phyloP scores from a whole-genome alignment of 2,113 vertebrate genomes.

The Melanerpes aurifrons region DNA sequence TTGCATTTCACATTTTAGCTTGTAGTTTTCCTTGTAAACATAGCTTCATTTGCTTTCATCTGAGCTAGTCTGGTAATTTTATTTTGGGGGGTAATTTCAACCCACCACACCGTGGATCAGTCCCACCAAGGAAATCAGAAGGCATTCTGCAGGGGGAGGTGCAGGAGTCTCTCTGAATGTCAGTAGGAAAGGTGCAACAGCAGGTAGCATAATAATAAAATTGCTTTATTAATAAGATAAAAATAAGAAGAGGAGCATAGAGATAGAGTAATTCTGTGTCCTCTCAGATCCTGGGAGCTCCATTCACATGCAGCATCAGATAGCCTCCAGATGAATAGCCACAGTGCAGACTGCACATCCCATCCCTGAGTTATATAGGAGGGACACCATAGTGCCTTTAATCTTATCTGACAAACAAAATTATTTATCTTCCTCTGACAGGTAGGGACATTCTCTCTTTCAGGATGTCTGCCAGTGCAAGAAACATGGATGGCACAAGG shows the following conservation, averaged over 20 bases:
- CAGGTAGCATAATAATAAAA: background rate
- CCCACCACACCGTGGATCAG: background rate
- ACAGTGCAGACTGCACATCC: background rate
- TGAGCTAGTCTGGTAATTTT: no score
- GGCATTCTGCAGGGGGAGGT: background rate
- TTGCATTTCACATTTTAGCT: no score
- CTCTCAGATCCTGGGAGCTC: background rate
- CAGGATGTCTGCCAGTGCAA: background rate
- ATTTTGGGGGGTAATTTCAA: no score
- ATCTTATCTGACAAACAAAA: background rate
- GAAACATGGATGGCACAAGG: background rate
- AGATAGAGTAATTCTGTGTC: background rate
- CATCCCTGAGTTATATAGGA: background rate
- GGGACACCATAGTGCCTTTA: background rate
- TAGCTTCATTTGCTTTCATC: no score
- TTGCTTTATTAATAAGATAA: background rate
- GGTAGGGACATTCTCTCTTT: background rate
- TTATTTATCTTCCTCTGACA: background rate
- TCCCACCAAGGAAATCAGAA: background rate
- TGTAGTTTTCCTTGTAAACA: no score
- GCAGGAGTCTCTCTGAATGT: background rate
- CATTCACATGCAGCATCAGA: background rate
- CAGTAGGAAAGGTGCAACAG: background rate
- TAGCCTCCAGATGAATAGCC: background rate
- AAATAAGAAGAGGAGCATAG: background rate